These are phyloP conservation scores for Gadus macrocephalus DNA, from an alignment of 2,113 vertebrate genomes.

Conservation along the genomic window DNA sequence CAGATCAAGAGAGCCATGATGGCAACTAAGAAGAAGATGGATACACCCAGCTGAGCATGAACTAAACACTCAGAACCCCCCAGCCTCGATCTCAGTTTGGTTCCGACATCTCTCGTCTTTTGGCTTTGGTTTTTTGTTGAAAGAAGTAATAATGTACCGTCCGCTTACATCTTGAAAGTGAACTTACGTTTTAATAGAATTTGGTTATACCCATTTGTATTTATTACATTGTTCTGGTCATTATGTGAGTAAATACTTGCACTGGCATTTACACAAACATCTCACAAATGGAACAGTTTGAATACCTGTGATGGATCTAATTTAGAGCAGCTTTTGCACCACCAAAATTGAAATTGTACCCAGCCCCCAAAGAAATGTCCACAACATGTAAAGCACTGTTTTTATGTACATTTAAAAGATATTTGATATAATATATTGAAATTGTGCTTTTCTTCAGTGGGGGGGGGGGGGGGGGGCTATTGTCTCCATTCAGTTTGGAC, in stretches of 20 bases:
- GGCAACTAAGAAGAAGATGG: conserved; percentile 66
- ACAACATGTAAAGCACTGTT: conserved; percentile 15
- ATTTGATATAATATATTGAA: conserved; percentile 34
- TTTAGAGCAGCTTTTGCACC: not conserved
- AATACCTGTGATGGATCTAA: too few relatives aligned
- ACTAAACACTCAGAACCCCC: too few relatives aligned
- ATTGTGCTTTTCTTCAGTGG: conserved; percentile 5
- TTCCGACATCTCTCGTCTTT: too few relatives aligned
- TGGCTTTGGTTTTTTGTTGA: conserved; percentile 19
- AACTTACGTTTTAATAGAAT: too few relatives aligned
- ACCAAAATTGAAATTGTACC: not conserved
- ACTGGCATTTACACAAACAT: not conserved
- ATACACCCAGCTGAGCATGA: conserved; percentile 49
- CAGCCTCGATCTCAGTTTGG: too few relatives aligned
- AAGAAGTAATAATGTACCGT: conserved; percentile 21
- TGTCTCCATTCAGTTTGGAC: conserved; percentile 5
- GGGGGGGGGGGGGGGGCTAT: not conserved
- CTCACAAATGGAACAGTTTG: conserved; percentile 12
- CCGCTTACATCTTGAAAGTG: too few relatives aligned
- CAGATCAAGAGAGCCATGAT: conserved; percentile 79
- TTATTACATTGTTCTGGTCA: conserved; percentile 39
- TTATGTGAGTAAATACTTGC: not conserved
- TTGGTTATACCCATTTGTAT: conserved; percentile 10
- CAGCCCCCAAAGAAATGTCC: not conserved
- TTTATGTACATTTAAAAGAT: conserved; percentile 34